Percentiles rank a stretch among this genome's conserved stretches.
Evolutionary conservation across 2,113 vertebrate genomes (phyloP).

Genomic region (Galbula dea): DNA sequence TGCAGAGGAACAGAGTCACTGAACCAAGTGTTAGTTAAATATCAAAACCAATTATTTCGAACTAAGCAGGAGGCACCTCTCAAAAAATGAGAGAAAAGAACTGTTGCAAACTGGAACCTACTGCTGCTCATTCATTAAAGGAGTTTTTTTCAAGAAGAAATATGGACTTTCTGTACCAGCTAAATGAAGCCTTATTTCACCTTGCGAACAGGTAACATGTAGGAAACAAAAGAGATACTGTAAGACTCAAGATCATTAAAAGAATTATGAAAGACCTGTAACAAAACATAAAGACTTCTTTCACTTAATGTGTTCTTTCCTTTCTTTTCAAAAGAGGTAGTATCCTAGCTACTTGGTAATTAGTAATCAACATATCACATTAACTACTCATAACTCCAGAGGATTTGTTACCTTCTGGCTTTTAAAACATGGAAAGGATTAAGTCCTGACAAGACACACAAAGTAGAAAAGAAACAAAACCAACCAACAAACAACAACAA

Average conservation of each 20-base stretch:
- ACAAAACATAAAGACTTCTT: conserved; percentile 30
- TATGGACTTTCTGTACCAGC: not conserved
- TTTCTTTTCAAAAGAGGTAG: conserved; percentile 18
- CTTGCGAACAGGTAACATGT: not conserved
- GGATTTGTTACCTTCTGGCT: not conserved
- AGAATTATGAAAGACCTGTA: not conserved
- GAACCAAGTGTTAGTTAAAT: not conserved
- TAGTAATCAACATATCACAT: not conserved
- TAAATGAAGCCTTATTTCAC: conserved; percentile 35
- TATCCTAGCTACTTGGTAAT: conserved; percentile 3
- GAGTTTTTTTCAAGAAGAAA: too few species aligned
- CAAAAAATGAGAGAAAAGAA: not conserved
- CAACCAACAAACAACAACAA: too few species aligned
- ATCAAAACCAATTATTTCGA: not conserved
- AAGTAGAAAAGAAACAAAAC: not conserved
- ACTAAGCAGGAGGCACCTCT: not conserved
- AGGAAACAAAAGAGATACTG: conserved; percentile 9
- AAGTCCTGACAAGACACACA: not conserved
- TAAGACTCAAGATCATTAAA: conserved; percentile 6
- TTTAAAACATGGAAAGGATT: conserved; percentile 3
- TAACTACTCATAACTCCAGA: not conserved
- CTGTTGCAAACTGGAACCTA: not conserved
- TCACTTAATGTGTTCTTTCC: not conserved
- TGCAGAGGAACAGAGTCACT: not conserved
- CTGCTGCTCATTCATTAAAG: not conserved